A percentile compares a stretch with the other conserved stretches of the same genome.
phyloP scores from a whole-genome alignment of 2,113 vertebrate genomes.

The Clinocottus analis region DNA sequence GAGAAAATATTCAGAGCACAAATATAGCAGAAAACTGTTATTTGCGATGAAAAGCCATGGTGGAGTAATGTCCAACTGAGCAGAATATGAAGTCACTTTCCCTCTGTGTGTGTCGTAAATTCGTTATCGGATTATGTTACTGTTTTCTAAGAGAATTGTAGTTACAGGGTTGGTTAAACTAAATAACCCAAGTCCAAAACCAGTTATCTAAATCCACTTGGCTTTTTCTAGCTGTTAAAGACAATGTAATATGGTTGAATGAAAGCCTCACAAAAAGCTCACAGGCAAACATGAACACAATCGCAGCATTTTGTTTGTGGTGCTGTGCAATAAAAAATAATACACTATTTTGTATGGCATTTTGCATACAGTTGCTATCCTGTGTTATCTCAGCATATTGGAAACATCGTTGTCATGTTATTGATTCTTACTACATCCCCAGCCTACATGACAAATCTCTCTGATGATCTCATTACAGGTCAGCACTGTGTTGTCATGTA shows the following conservation, averaged over 20 bases:
- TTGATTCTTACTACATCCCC: neutral
- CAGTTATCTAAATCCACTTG: neutral
- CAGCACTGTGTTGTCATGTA: conserved; percentile 13
- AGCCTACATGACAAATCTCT: conserved; percentile 34
- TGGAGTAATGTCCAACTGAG: neutral
- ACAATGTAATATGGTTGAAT: neutral
- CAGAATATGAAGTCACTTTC: no score
- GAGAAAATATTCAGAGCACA: no score
- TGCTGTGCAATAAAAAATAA: neutral
- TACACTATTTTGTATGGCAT: neutral
- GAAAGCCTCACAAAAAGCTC: neutral
- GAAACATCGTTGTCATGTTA: neutral
- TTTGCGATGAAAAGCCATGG: neutral
- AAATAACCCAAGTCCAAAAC: neutral
- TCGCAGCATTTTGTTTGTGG: neutral
- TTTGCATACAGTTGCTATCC: neutral
- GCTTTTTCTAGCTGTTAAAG: neutral
- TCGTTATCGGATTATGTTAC: neutral
- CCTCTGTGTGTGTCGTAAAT: no score
- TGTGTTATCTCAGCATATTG: neutral
- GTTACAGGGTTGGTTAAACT: neutral
- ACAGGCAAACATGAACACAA: no score
- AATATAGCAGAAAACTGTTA: neutral
- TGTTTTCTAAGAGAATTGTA: neutral
- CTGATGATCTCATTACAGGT: conserved; percentile 39